A percentile compares a stretch with the other conserved stretches of the same genome.
phyloP scores from a whole-genome alignment of 2,113 vertebrate genomes.

The Ardeotis arabs region DNA sequence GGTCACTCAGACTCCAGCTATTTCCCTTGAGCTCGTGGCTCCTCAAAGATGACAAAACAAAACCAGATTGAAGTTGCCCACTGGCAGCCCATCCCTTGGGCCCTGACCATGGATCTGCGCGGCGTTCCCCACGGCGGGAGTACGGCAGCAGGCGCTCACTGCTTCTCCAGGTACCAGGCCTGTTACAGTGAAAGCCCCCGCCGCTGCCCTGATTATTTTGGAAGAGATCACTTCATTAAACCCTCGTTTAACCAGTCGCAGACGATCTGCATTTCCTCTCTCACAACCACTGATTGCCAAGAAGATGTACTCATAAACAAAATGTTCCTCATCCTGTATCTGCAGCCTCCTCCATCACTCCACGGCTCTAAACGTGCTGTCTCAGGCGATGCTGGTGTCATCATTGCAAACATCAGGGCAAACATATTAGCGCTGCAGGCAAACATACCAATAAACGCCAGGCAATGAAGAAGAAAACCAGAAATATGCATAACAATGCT shows the following conservation, averaged over 20 bases:
- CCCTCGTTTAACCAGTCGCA: not conserved
- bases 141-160: not conserved
- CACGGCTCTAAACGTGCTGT: not conserved
- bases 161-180: not conserved
- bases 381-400: not conserved
- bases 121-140: not conserved
- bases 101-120: not conserved
- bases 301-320: not conserved
- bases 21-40: not conserved
- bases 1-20: not conserved
- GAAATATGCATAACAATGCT: not conserved
- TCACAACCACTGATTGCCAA: not conserved
- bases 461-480: not conserved
- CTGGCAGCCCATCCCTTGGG: too few species aligned
- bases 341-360: not conserved
- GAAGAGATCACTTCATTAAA: not conserved
- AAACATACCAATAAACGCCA: not conserved
- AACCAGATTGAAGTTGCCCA: not conserved
- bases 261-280: not conserved
- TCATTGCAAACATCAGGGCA: not conserved
- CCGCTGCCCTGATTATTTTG: not conserved
- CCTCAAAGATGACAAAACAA: not conserved
- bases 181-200: not conserved
- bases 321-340: not conserved
- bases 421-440: not conserved